phyloP scores from a whole-genome alignment of 2,797 vertebrate species.

The Oreonectes daqikongensis region DNA sequence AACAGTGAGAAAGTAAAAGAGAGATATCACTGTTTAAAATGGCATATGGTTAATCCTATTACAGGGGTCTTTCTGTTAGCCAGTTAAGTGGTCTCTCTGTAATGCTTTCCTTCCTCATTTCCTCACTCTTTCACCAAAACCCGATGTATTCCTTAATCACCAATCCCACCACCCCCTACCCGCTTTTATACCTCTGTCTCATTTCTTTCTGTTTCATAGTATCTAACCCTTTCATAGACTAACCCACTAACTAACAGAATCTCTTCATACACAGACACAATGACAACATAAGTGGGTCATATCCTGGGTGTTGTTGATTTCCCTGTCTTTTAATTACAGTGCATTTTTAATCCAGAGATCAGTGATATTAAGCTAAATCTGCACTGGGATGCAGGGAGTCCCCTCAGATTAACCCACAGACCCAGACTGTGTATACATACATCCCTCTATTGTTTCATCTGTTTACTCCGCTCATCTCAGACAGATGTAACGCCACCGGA shows the following conservation, averaged over 20 bases:
- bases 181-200: too few relatives aligned
- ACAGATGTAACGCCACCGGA: not conserved
- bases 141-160: too few relatives aligned
- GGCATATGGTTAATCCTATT: conserved; percentile 66
- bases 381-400: conserved; percentile 14
- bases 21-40: conserved; percentile 51
- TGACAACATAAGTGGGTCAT: conserved; percentile 28
- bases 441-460: conserved; percentile 4
- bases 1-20: not conserved
- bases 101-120: conserved; percentile 38
- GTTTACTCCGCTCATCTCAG: not conserved
- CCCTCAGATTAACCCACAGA: conserved; percentile 30
- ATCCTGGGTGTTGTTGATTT: conserved; percentile 16
- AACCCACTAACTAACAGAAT: not conserved
- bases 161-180: too few relatives aligned
- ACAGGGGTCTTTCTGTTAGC: conserved; percentile 43
- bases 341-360: conserved; percentile 44
- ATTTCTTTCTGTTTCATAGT: too few relatives aligned
- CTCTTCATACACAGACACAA: conserved; percentile 8
- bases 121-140: conserved; percentile 2
- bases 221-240: too few relatives aligned
- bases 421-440: conserved; percentile 15
- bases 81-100: conserved; percentile 24
- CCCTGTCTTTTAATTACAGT: conserved; percentile 31
- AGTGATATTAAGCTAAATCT: conserved; percentile 47